A percentile compares a stretch with the other conserved stretches of the same genome.
Evolutionary conservation across 2,797 vertebrate species (phyloP).

Genomic region (Gymnocypris eckloni): DNA sequence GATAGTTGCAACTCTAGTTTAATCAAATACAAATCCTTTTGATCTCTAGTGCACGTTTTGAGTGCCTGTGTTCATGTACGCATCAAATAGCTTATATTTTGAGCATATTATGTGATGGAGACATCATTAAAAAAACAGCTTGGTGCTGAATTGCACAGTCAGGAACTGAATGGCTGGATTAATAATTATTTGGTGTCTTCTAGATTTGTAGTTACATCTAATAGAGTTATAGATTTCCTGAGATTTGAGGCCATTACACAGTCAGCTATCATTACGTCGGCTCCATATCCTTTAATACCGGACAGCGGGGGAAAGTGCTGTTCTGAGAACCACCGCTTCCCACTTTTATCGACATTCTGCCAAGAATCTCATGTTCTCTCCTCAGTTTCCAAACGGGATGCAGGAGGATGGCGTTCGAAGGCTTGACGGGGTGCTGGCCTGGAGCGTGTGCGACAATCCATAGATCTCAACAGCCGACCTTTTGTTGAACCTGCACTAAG

Average conservation of each 20-base stretch:
- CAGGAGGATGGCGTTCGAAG: slow-evolving; percentile 16
- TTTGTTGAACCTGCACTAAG: slow-evolving; percentile 52
- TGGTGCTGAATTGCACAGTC: not conserved
- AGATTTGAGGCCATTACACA: slow-evolving; percentile 27
- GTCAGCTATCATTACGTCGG: slow-evolving; percentile 44
- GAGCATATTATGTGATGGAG: not conserved
- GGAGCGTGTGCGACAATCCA: slow-evolving; percentile 47
- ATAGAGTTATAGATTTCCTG: slow-evolving; percentile 29
- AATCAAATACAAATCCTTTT: not conserved
- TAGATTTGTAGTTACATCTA: slow-evolving; percentile 16
- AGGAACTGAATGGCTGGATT: not conserved
- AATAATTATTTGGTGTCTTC: not conserved
- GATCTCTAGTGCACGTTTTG: not conserved
- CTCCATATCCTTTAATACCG: slow-evolving; percentile 32
- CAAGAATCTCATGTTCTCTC: slow-evolving; percentile 51
- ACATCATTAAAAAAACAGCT: not conserved
- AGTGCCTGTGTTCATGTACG: not conserved
- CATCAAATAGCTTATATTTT: not conserved
- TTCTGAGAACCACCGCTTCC: slow-evolving; percentile 54
- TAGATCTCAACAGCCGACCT: slow-evolving; percentile 48
- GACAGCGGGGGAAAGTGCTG: slow-evolving; percentile 2
- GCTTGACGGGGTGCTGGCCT: slow-evolving; percentile 15
- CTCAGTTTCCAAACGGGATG: slow-evolving; percentile 13
- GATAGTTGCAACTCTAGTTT: not conserved
- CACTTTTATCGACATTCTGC: slow-evolving; percentile 46